Conservation (phyloP, 1,140 invertebrate species). For the Ceratitis capitata region DNA sequence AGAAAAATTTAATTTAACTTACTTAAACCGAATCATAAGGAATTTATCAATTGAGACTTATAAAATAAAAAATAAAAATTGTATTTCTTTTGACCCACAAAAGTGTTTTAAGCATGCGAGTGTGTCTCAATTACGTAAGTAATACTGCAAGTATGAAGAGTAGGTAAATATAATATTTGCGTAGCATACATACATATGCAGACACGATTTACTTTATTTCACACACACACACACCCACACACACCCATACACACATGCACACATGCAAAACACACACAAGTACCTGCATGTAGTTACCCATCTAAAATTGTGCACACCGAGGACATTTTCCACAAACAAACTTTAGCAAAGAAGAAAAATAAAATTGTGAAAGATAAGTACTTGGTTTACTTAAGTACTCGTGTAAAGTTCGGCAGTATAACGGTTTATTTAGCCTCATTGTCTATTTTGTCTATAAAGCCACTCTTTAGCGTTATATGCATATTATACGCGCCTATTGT, state of each 20-base stretch:
- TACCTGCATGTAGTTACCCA: background rate
- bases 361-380: background rate
- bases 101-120: background rate
- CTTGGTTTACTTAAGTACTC: too few species aligned
- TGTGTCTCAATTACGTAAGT: background rate
- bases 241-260: background rate
- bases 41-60: background rate
- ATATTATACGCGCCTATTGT: background rate
- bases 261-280: background rate
- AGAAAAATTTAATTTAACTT: too few species aligned
- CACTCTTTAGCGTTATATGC: background rate
- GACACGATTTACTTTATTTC: background rate
- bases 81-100: background rate
- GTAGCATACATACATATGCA: background rate
- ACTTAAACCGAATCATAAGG: background rate
- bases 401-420: too few species aligned
- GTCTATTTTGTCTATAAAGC: constrained; percentile 13
- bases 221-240: background rate
- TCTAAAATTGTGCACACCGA: background rate
- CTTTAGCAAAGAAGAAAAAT: background rate
- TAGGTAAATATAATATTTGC: background rate
- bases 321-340: background rate
- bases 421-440: constrained; percentile 27
- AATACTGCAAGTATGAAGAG: too few species aligned
- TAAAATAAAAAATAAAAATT: background rate